Evolutionary conservation across 2,113 vertebrate species (phyloP).

Genomic region (Ibidorhyncha struthersii): DNA sequence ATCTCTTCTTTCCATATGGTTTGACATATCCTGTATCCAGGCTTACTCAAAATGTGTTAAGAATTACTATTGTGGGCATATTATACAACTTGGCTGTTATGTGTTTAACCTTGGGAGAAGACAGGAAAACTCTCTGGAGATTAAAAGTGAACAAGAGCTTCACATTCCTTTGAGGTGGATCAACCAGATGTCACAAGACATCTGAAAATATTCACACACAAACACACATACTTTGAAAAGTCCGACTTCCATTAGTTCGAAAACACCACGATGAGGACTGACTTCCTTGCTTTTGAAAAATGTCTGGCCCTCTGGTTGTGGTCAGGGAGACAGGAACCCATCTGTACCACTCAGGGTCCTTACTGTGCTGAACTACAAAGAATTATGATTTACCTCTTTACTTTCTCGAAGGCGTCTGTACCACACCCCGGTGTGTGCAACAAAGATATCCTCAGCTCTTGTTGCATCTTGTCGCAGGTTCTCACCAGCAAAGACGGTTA

Average conservation of each 20-base stretch:
- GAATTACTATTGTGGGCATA: conserved; percentile 50
- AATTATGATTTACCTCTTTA: background rate
- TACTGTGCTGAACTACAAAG: background rate
- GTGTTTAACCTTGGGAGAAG: conserved; percentile 20
- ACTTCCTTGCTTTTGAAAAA: background rate
- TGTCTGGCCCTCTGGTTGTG: background rate
- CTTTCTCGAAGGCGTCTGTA: background rate
- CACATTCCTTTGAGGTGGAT: background rate
- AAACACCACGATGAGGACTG: background rate
- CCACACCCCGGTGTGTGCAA: background rate
- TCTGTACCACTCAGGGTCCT: background rate
- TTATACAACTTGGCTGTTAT: conserved; percentile 47
- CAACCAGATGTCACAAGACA: background rate
- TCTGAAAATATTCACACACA: background rate
- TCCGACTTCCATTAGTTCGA: background rate
- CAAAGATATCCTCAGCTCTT: background rate
- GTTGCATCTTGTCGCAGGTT: background rate
- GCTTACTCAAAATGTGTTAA: conserved; percentile 47
- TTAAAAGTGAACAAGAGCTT: background rate
- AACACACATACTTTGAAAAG: background rate
- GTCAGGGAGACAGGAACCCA: background rate
- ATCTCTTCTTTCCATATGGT: conserved; percentile 47
- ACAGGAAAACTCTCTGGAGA: background rate
- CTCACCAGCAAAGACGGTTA: background rate
- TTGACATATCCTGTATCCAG: conserved; percentile 27